Conservation (phyloP, 2,888 invertebrate genomes). For the Rotaria sp. region DNA sequence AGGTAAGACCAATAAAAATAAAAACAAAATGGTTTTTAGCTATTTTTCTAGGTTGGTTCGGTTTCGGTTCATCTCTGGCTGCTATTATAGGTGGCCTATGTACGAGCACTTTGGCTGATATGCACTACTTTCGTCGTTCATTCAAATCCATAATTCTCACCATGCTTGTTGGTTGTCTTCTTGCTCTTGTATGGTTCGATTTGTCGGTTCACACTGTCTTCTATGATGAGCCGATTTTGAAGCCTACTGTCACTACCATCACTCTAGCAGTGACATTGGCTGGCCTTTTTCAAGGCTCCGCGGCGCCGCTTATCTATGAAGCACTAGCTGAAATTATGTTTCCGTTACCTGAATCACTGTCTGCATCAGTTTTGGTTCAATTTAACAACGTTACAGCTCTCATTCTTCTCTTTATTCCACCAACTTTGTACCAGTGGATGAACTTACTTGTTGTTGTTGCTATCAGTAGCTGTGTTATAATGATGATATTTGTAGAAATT, state of each 20-base stretch:
- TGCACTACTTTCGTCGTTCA: not conserved
- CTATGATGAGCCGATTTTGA: not conserved
- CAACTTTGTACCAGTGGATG: not conserved
- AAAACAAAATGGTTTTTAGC: too few relatives aligned
- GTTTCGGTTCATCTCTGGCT: not conserved
- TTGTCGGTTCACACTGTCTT: not conserved
- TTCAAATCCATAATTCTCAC: not conserved
- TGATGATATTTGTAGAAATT: not conserved
- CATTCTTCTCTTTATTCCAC: not conserved
- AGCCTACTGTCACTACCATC: not conserved
- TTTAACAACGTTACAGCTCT: not conserved
- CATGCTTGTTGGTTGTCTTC: too few relatives aligned
- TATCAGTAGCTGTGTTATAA: not conserved
- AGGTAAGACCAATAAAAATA: not conserved
- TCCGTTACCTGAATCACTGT: not conserved
- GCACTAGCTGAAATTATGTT: not conserved
- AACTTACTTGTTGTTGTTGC: not conserved
- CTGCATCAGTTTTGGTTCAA: not conserved
- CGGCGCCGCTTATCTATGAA: not conserved
- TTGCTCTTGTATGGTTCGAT: too few relatives aligned
- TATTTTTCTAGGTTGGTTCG: not conserved
- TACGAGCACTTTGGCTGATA: not conserved
- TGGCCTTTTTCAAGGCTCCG: not conserved
- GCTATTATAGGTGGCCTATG: not conserved
- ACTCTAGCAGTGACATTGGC: not conserved